phyloP scores from a whole-genome alignment of 2,888 invertebrate genomes.

The Invenusta paracnida region DNA sequence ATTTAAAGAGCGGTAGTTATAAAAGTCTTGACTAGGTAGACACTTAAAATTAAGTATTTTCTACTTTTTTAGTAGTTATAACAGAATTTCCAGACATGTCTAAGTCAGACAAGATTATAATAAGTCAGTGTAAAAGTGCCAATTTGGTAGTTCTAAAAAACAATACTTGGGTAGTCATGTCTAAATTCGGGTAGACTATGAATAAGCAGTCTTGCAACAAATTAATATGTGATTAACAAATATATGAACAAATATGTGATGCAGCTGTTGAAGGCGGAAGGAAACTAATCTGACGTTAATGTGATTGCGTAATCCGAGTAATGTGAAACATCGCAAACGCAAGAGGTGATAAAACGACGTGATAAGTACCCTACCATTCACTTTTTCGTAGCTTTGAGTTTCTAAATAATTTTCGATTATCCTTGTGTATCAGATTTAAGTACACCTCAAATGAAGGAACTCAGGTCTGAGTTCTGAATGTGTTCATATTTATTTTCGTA shows the following conservation, averaged over 20 bases:
- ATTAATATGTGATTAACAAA: too few species aligned
- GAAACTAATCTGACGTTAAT: background rate
- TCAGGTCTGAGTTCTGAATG: too few species aligned
- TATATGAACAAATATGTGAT: background rate
- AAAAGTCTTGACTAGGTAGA: background rate
- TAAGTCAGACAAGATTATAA: background rate
- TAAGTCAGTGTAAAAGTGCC: background rate
- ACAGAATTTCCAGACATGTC: background rate
- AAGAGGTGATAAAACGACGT: background rate
- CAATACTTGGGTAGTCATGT: background rate
- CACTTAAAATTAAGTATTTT: background rate
- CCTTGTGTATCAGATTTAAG: too few species aligned
- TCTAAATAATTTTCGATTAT: too few species aligned
- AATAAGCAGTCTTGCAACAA: background rate
- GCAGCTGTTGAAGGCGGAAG: background rate
- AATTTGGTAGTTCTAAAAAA: background rate
- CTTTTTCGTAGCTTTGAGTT: too few species aligned
- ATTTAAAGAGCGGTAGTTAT: background rate
- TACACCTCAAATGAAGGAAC: too few species aligned
- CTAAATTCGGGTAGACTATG: background rate
- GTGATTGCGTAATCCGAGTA: background rate
- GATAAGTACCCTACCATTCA: too few species aligned
- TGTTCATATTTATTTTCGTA: too few species aligned
- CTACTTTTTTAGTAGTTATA: background rate
- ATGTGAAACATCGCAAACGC: too few species aligned